Base-by-base conservation (phyloP, 2,888 invertebrate species). In the Luperina testacea region DNA sequence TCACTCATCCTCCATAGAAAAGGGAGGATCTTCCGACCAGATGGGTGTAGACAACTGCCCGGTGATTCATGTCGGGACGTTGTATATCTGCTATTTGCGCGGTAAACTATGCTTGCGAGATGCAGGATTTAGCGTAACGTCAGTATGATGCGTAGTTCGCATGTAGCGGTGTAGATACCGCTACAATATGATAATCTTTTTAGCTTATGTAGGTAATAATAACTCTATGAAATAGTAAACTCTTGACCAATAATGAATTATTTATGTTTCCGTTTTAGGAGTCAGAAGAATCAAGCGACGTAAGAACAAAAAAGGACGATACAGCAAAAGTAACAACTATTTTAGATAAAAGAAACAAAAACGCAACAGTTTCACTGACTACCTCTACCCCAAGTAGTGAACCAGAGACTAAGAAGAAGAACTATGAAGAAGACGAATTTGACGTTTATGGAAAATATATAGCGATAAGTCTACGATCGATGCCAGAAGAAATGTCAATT, bases 361-460 rank as follows among this genome's bases (percentile, higher is more conserved):
- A 24, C 2, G 1, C 48, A 15, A 45, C 53, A 38, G n/a, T 38
- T 5, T 20, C 64, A 69, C 27, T 48, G n/a, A 42, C 15, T 1
- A 63, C 17, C 24, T 11, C 53, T 17, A 9, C 20, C 0, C 24
- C 32, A 15, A 53, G 1, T 24, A n/a, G 15, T 42, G 63, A 64
- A 80, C 27, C 75, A 80, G 45, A 70, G 51, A 79, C 32, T 51
- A 51, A 53, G 48, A 48, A 48, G 48, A 15, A 48, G 15, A 48
- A 32, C 20, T 48, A 68, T 9, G 63, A 71, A 65, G 82, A 82
- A 5, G 81, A 81, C 0, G 82, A 81, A 72, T 85, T 57, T 64
- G 85, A 82, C 11, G 63, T 59, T 17, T 82, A 85, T 7, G 82
- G 82, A 8, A 72, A 85, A 64, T 82, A 82, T 45, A 64, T 82